These are phyloP conservation scores for Campylorhamphus procurvoides DNA, from an alignment of 2,113 vertebrate species.

Conservation along the genomic window DNA sequence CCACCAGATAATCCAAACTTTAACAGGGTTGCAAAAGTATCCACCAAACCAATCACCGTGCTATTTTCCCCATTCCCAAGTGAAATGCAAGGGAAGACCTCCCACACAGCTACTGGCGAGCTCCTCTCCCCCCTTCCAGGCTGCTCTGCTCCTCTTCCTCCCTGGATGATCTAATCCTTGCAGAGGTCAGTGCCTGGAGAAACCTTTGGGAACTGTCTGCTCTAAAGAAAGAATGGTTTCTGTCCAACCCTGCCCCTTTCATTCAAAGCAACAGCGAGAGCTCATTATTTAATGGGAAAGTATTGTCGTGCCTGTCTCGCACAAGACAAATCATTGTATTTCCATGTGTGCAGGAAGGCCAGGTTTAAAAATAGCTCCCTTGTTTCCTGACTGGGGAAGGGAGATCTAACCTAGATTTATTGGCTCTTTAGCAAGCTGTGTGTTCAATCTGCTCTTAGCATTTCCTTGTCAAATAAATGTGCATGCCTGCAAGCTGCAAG, in stretches of 20 bases:
- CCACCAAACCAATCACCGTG: not conserved
- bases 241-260: not conserved
- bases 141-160: not conserved
- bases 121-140: not conserved
- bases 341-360: not conserved
- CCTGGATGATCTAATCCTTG: not conserved
- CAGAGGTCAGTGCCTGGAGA: not conserved
- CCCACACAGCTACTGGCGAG: not conserved
- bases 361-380: conserved; percentile 26
- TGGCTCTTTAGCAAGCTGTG: not conserved
- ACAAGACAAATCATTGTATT: not conserved
- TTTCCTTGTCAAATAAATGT: not conserved
- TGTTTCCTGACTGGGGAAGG: not conserved
- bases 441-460: not conserved
- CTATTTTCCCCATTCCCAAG: not conserved
- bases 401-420: not conserved
- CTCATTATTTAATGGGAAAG: not conserved
- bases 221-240: not conserved
- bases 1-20: not conserved
- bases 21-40: not conserved
- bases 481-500: not conserved
- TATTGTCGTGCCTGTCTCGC: not conserved
- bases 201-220: not conserved
- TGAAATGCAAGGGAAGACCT: not conserved
- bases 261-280: not conserved